Percentiles rank a stretch among this genome's conserved stretches.
Evolutionary conservation across 1,140 invertebrate species (phyloP).

Genomic region (Eueides isabella): DNA sequence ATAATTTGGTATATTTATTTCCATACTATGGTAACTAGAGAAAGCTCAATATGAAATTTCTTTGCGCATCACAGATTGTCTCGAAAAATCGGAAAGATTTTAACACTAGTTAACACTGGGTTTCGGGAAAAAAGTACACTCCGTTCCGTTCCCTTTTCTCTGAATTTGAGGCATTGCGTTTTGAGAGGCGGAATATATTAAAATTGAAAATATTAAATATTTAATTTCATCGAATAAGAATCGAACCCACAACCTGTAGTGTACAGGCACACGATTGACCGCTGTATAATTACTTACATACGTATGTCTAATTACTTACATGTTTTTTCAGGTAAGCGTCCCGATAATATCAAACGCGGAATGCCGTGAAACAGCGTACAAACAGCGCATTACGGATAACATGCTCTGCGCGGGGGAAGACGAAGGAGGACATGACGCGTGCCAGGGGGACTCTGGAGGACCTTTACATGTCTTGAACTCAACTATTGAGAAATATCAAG

Average conservation of each 20-base stretch:
- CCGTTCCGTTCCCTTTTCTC: no score
- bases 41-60: background rate
- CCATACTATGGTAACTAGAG: background rate
- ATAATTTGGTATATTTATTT: background rate
- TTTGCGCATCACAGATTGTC: no score
- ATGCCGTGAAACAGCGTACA: slow-evolving; percentile 87
- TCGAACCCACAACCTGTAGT: no score
- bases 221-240: no score
- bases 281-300: no score
- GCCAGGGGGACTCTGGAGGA: slow-evolving; percentile 83
- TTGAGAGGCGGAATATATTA: no score
- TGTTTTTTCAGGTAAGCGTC: slow-evolving; percentile 82
- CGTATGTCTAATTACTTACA: no score
- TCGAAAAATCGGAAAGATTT: background rate
- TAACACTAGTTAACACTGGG: no score
- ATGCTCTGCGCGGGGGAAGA: slow-evolving; percentile 93
- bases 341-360: slow-evolving; percentile 89
- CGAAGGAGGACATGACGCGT: slow-evolving; percentile 86
- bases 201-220: no score
- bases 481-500: slow-evolving; percentile 56
- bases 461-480: slow-evolving; percentile 69
- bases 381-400: slow-evolving; percentile 89
- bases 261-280: no score
- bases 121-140: no score
- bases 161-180: no score